Conservation (phyloP, 2,888 invertebrate genomes). For the Zhuqinia jingwanae region DNA sequence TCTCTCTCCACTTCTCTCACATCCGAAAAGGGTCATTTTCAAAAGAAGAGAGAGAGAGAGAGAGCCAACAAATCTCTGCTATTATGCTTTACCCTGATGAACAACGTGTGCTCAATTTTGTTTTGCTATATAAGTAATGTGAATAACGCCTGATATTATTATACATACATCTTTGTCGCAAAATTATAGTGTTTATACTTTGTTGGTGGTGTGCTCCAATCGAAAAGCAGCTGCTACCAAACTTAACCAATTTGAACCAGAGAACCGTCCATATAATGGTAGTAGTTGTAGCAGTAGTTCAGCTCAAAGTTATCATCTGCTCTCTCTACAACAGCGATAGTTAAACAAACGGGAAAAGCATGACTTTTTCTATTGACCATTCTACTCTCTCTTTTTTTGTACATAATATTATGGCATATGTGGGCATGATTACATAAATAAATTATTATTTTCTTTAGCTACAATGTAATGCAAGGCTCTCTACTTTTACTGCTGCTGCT, state of each 20-base stretch:
- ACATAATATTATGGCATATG: neutral
- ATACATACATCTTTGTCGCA: no score
- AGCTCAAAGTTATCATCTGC: no score
- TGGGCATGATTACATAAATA: conserved; percentile 45
- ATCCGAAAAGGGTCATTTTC: no score
- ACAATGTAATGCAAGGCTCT: neutral
- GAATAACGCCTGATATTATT: no score
- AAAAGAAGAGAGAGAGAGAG: no score
- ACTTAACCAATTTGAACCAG: neutral
- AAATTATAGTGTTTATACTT: no score
- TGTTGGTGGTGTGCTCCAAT: neutral
- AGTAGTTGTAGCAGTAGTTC: no score
- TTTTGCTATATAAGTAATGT: no score
- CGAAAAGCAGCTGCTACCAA: conserved; percentile 49
- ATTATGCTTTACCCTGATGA: conserved; percentile 11
- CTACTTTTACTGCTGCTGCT: no score
- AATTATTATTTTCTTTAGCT: conserved; percentile 51
- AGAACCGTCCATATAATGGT: no score
- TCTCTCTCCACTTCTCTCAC: conserved; percentile 13
- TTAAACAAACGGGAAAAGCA: conserved; percentile 33
- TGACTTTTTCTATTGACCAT: conserved; percentile 33
- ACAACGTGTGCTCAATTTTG: neutral
- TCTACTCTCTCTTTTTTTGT: no score
- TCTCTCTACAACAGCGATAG: conserved; percentile 14
- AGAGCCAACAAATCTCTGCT: no score